Conservation (phyloP, 2,113 vertebrate genomes). For the Hymenochirus boettgeri region DNA sequence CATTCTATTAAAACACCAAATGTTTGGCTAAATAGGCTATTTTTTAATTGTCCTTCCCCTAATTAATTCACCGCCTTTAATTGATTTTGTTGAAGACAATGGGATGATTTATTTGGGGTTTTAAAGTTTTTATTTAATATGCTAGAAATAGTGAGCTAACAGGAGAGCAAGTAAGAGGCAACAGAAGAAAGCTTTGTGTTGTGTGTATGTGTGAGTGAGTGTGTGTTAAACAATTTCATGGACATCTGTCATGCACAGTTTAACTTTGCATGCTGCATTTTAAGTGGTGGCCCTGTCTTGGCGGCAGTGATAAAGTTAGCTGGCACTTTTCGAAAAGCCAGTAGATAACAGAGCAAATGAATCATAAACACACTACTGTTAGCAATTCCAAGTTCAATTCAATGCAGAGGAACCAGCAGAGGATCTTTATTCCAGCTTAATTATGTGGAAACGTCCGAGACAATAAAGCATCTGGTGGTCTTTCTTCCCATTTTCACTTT, state of each 20-base stretch:
- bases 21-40: neutral
- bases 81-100: constrained; percentile 52
- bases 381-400: constrained; percentile 97
- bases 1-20: no score
- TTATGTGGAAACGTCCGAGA: constrained; percentile 98
- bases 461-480: constrained; percentile 99
- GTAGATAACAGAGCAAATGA: constrained; percentile 77
- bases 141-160: constrained; percentile 46
- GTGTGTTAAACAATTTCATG: constrained; percentile 92
- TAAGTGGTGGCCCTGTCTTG: constrained; percentile 70
- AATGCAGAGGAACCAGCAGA: constrained; percentile 83
- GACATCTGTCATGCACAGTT: constrained; percentile 94
- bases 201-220: constrained; percentile 49
- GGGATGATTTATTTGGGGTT: constrained; percentile 25
- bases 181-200: constrained; percentile 57
- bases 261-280: constrained; percentile 85
- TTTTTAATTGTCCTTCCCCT: constrained; percentile 45
- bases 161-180: constrained; percentile 13
- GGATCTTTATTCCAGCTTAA: constrained; percentile 93
- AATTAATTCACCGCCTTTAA: constrained; percentile 60
- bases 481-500: constrained; percentile 86
- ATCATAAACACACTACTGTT: constrained; percentile 83
- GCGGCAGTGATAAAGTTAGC: constrained; percentile 76
- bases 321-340: constrained; percentile 75
- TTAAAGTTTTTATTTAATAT: constrained; percentile 51